phyloP scores from a whole-genome alignment of 1,140 invertebrate genomes.

The Papilio aristodemus region DNA sequence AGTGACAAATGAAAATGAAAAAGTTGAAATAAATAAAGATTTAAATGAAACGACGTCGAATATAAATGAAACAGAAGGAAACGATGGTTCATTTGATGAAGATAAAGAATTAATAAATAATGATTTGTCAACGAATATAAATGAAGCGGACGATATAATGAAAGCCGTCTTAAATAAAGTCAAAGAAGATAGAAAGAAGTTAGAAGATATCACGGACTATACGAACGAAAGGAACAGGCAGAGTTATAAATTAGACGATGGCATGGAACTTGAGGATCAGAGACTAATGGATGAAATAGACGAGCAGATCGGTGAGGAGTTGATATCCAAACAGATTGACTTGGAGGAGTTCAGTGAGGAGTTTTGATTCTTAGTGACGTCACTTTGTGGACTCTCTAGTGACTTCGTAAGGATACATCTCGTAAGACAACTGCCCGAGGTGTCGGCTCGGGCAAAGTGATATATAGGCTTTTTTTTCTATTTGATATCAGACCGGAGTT shows the following conservation, averaged over 20 bases:
- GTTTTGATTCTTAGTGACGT: slow-evolving; percentile 34
- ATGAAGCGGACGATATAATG: slow-evolving; percentile 8
- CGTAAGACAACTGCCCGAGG: too few species aligned
- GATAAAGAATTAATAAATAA: too few species aligned
- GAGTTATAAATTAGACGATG: slow-evolving; percentile 46
- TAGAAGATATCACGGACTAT: not conserved
- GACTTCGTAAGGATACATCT: too few species aligned
- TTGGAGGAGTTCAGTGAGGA: slow-evolving; percentile 50
- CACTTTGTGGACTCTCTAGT: not conserved
- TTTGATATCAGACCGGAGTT: too few species aligned
- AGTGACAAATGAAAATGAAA: not conserved
- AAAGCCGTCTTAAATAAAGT: slow-evolving; percentile 13
- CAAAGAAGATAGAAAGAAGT: not conserved
- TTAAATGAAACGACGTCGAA: not conserved
- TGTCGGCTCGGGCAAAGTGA: too few species aligned
- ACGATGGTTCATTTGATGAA: too few species aligned
- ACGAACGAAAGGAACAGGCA: slow-evolving; percentile 25
- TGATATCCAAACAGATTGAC: slow-evolving; percentile 33
- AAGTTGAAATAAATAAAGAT: not conserved
- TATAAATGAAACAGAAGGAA: not conserved
- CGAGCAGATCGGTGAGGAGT: slow-evolving; percentile 46
- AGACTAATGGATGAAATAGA: slow-evolving; percentile 50
- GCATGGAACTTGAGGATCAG: slow-evolving; percentile 46
- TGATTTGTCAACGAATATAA: too few species aligned
- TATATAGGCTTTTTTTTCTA: too few species aligned